Percentiles rank a stretch among this genome's conserved stretches.
phyloP scores from a whole-genome alignment of 1,140 invertebrate species.

The Rhyacophila brunnea region DNA sequence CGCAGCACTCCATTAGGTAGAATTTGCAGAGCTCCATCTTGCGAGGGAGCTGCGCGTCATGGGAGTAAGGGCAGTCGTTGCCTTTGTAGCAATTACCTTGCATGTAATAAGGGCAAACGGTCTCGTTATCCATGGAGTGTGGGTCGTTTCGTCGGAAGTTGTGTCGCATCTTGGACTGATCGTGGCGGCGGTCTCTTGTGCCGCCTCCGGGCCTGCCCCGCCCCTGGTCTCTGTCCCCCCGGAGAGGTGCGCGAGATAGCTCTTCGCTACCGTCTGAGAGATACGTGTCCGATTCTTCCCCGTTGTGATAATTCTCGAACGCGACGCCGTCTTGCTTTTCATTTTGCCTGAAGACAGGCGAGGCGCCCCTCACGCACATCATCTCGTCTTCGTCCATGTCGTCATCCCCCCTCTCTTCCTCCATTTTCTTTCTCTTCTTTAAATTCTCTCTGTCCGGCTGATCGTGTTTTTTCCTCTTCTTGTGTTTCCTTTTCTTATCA shows the following conservation, averaged over 20 bases:
- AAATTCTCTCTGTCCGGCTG: constrained; percentile 44
- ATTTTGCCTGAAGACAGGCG: constrained; percentile 53
- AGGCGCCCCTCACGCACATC: constrained; percentile 73
- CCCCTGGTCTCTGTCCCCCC: constrained; percentile 43
- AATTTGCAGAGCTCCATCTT: constrained; percentile 97
- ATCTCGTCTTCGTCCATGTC: constrained; percentile 76
- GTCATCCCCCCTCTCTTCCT: constrained; percentile 47
- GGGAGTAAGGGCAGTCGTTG: constrained; percentile 77
- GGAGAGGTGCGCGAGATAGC: constrained; percentile 32
- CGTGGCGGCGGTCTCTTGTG: constrained; percentile 7
- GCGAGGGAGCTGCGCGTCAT: constrained; percentile 75
- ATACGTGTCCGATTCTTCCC: constrained; percentile 53
- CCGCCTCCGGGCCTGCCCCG: constrained; percentile 31
- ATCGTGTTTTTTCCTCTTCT: constrained; percentile 54
- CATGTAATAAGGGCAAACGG: constrained; percentile 77
- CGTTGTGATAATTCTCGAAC: constrained; percentile 31
- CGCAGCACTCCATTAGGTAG: constrained; percentile 93
- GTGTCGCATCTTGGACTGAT: constrained; percentile 23
- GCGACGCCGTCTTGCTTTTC: constrained; percentile 29
- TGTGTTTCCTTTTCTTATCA: constrained; percentile 50
- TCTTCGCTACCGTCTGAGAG: constrained; percentile 58
- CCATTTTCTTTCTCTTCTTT: constrained; percentile 53
- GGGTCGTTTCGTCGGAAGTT: constrained; percentile 43
- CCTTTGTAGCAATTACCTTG: constrained; percentile 85
- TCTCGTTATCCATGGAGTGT: constrained; percentile 60